Conservation (phyloP, 2,113 vertebrate species). For the Polyodon spathula region DNA sequence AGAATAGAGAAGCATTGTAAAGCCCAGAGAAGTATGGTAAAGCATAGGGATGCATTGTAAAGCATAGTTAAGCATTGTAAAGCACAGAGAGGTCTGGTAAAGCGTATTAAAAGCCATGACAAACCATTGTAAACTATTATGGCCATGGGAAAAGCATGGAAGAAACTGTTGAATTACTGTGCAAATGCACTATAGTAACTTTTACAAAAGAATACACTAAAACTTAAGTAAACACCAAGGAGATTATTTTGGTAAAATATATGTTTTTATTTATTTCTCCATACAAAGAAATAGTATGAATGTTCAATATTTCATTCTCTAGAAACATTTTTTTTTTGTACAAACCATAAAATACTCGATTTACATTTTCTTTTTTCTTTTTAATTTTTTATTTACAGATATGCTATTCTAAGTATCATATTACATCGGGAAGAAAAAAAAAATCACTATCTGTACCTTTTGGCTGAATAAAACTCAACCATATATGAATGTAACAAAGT, state of each 20-base stretch:
- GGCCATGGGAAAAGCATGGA: no score
- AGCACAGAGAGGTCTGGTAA: no score
- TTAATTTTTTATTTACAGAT: constrained; percentile 64
- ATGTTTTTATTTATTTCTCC: constrained; percentile 90
- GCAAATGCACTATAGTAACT: no score
- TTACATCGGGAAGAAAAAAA: constrained; percentile 56
- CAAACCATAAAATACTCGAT: constrained; percentile 92
- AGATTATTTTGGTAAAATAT: constrained; percentile 81
- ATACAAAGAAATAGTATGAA: constrained; percentile 97
- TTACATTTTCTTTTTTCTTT: constrained; percentile 53
- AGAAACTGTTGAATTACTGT: no score
- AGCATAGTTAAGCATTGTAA: no score
- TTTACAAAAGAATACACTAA: background rate
- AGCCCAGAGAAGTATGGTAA: no score
- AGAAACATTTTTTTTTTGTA: constrained; percentile 84
- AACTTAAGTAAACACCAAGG: background rate
- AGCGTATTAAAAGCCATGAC: no score
- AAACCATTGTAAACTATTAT: no score
- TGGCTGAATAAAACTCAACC: constrained; percentile 83
- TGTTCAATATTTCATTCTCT: constrained; percentile 87
- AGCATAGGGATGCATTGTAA: no score
- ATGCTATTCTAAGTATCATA: constrained; percentile 67
- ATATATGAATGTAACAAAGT: constrained; percentile 29
- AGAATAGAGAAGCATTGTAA: no score
- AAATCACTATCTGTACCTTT: constrained; percentile 55